phyloP scores from a whole-genome alignment of 2,797 vertebrate genomes.

The Spheniscus humboldti region DNA sequence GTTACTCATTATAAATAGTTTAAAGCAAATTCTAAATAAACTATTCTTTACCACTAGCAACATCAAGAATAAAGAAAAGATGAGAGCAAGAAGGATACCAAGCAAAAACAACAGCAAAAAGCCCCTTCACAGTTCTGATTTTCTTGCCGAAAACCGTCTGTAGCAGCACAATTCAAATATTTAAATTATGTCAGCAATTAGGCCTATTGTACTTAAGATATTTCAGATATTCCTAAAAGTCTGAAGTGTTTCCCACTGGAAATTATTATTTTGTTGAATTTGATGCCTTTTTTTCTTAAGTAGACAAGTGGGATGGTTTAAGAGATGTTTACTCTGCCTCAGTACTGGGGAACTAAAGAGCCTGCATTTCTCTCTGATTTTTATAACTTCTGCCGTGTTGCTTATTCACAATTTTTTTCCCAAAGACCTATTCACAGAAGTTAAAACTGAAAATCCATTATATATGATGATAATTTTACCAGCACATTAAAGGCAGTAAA shows the following conservation, averaged over 20 bases:
- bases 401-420: background rate
- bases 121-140: background rate
- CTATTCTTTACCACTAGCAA: background rate
- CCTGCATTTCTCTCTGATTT: background rate
- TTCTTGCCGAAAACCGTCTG: background rate
- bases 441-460: background rate
- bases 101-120: background rate
- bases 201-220: background rate
- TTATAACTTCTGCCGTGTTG: rapidly evolving
- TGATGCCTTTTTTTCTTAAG: background rate
- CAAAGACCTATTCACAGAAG: background rate
- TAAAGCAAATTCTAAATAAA: constrained; percentile 40
- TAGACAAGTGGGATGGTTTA: background rate
- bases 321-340: background rate
- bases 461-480: background rate
- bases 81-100: background rate
- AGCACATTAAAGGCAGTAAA: background rate
- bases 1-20: constrained; percentile 36
- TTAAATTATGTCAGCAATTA: background rate
- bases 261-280: background rate
- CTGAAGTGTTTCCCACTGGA: background rate
- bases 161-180: background rate
- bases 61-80: background rate
- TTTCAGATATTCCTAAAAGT: background rate
- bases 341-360: background rate